Evolutionary conservation across 2,888 invertebrate genomes (phyloP).

Genomic region (Trypoxylon attenuatum): DNA sequence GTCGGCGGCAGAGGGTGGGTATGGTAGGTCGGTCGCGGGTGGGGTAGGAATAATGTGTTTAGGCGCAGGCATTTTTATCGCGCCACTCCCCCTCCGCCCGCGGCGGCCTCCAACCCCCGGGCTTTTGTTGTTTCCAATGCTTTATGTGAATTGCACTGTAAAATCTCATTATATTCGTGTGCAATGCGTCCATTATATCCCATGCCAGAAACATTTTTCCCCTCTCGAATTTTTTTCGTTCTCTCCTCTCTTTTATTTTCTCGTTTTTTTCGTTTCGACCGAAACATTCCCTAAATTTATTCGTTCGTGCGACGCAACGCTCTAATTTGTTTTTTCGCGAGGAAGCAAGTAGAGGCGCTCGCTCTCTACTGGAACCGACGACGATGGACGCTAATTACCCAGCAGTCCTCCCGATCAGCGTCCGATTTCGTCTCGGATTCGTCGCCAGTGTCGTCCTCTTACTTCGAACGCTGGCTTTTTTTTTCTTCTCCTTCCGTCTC

Average conservation of each 20-base stretch:
- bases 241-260: constrained; percentile 43
- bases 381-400: constrained; percentile 55
- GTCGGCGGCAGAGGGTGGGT: constrained; percentile 29
- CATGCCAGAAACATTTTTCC: constrained; percentile 68
- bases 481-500: neutral
- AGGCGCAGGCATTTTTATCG: constrained; percentile 69
- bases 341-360: too few relatives aligned
- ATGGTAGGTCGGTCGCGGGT: constrained; percentile 52
- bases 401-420: constrained; percentile 43
- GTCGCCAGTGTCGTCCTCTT: neutral
- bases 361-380: constrained; percentile 23
- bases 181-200: constrained; percentile 68
- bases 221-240: constrained; percentile 42
- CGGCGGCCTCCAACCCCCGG: constrained; percentile 6
- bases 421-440: constrained; percentile 49
- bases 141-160: constrained; percentile 71
- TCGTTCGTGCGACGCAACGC: constrained; percentile 55
- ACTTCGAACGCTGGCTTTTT: neutral
- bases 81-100: constrained; percentile 27
- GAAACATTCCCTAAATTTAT: constrained; percentile 63
- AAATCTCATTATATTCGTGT: constrained; percentile 72
- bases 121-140: constrained; percentile 69
- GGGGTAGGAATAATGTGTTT: constrained; percentile 68
- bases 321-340: constrained; percentile 59
- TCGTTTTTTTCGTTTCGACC: constrained; percentile 30